Evolutionary conservation across 2,888 invertebrate genomes (phyloP).

Genomic region (Diaprepes abbreviatus): DNA sequence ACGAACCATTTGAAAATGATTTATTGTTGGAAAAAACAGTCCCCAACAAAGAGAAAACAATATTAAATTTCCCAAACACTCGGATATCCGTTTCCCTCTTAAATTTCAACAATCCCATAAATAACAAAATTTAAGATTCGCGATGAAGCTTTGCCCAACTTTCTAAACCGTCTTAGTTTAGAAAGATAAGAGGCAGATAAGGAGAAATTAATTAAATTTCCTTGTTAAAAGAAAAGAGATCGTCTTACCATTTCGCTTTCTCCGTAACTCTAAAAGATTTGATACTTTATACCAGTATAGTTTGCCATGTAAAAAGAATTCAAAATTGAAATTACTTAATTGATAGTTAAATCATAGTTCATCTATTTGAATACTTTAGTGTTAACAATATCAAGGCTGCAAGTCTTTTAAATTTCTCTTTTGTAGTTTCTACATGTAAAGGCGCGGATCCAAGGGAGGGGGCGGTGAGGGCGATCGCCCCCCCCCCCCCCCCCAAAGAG

Average conservation of each 20-base stretch:
- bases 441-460: too few species aligned
- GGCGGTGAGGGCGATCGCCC: too few species aligned
- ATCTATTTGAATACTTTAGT: too few species aligned
- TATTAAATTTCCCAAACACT: neutral
- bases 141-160: neutral
- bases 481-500: too few species aligned
- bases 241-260: neutral
- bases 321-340: too few species aligned
- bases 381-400: too few species aligned
- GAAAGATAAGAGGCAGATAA: slow-evolving; percentile 8
- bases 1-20: too few species aligned
- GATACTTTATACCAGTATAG: neutral
- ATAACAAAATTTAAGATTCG: slow-evolving; percentile 29
- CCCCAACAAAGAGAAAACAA: neutral
- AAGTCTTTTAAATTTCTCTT: too few species aligned
- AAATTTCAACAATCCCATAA: slow-evolving; percentile 18
- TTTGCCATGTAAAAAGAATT: too few species aligned
- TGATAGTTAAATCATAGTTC: too few species aligned
- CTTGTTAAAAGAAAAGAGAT: slow-evolving; percentile 10
- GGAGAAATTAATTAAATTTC: slow-evolving; percentile 23
- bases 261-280: neutral
- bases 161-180: slow-evolving; percentile 8
- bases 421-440: too few species aligned
- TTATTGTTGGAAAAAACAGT: too few species aligned
- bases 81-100: slow-evolving; percentile 5